phyloP scores from a whole-genome alignment of 2,113 vertebrate species.

The Eulemur rufifrons region DNA sequence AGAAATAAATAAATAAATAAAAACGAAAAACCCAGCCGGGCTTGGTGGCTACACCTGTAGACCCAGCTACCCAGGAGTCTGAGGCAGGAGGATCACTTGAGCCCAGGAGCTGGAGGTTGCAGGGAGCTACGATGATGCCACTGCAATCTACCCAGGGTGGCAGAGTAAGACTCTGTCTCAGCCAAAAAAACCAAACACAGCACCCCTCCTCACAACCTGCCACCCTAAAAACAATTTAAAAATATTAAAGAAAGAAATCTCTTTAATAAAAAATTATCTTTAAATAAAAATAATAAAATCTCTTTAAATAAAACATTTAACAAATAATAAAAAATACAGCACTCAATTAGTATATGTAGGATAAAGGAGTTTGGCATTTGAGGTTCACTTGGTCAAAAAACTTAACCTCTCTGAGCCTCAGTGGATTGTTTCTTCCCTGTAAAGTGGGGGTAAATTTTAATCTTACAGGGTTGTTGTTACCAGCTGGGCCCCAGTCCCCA shows the following conservation, averaged over 20 bases:
- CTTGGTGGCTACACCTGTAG: background rate
- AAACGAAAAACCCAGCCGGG: too few relatives aligned
- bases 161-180: background rate
- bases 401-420: background rate
- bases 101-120: background rate
- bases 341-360: background rate
- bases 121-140: background rate
- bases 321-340: background rate
- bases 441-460: background rate
- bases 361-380: background rate
- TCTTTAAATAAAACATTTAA: too few relatives aligned
- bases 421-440: background rate
- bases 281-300: too few relatives aligned
- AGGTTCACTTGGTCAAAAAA: background rate
- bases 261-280: too few relatives aligned
- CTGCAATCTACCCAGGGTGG: background rate
- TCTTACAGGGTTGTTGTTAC: background rate
- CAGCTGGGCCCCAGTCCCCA: background rate
- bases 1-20: too few relatives aligned
- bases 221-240: too few relatives aligned
- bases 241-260: too few relatives aligned
- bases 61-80: background rate
- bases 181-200: too few relatives aligned
- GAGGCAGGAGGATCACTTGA: background rate
- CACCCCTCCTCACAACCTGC: too few relatives aligned